These are phyloP conservation scores for Osmerus eperlanus DNA, from an alignment of 2,113 vertebrate genomes.

Conservation along the genomic window DNA sequence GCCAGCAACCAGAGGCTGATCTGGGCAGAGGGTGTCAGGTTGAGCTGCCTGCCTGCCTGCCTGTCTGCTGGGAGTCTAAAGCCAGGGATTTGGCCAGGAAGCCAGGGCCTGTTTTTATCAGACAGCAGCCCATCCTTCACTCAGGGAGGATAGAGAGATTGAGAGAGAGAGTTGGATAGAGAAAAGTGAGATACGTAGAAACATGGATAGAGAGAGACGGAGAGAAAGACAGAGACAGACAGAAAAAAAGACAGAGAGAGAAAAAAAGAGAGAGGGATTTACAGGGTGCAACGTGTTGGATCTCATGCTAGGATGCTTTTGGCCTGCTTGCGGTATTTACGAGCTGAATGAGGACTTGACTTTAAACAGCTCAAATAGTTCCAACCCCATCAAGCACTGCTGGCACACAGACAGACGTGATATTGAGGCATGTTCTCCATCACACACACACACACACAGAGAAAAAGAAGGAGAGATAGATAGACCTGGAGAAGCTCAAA, in stretches of 20 bases:
- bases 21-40: conserved; percentile 22
- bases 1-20: conserved; percentile 39
- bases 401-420: conserved; percentile 9
- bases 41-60: conserved; percentile 7
- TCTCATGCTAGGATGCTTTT: conserved; percentile 14
- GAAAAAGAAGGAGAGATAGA: background rate
- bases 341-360: conserved; percentile 34
- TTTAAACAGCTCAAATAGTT: conserved; percentile 32
- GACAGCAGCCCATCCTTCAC: conserved; percentile 24
- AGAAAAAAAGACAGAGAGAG: background rate
- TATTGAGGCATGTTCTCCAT: conserved; percentile 42
- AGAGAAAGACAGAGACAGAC: background rate
- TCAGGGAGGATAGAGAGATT: conserved; percentile 13
- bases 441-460: conserved; percentile 27
- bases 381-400: conserved; percentile 12
- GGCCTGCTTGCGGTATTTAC: conserved; percentile 2
- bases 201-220: background rate
- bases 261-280: background rate
- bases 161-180: background rate
- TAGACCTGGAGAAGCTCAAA: background rate
- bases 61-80: conserved; percentile 23
- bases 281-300: conserved; percentile 2
- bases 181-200: background rate
- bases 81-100: conserved; percentile 40
- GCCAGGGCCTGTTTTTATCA: conserved; percentile 22